Percentiles rank a stretch among this genome's conserved stretches.
Conservation (phyloP, 2,113 vertebrate genomes). For the Onychostruthus taczanowskii region DNA sequence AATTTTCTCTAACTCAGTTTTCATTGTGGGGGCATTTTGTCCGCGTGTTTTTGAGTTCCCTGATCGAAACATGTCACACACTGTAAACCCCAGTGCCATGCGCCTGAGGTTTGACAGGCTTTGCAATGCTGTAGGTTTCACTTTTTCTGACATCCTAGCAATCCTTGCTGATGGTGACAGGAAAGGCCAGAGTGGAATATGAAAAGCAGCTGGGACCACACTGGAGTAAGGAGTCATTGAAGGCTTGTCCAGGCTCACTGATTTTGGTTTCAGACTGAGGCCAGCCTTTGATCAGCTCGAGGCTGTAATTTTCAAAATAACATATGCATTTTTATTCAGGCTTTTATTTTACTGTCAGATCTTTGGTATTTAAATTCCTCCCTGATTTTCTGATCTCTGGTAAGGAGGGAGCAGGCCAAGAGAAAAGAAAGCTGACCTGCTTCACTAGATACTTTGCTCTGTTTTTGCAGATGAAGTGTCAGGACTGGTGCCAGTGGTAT, state of each 20-base stretch:
- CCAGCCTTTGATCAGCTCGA: background rate
- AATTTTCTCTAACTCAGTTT: background rate
- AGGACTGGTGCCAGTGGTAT: background rate
- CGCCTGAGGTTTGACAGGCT: background rate
- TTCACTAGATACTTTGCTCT: background rate
- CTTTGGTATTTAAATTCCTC: background rate
- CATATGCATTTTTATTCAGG: background rate
- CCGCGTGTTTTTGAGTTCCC: fast-evolving
- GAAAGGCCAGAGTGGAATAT: background rate
- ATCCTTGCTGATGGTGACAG: background rate
- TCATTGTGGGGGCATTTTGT: background rate
- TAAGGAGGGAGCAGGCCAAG: background rate
- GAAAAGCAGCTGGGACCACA: background rate
- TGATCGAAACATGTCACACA: background rate
- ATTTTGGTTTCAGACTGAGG: background rate
- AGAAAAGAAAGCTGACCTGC: background rate
- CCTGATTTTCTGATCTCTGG: background rate
- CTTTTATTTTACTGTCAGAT: background rate
- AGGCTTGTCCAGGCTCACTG: background rate
- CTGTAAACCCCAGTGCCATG: background rate
- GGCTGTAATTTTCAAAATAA: background rate
- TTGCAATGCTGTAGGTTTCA: background rate
- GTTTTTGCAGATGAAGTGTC: background rate
- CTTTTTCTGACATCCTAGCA: background rate
- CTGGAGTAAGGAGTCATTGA: background rate